Base-by-base conservation (phyloP, 2,888 invertebrate genomes). In the Perizoma affinitatum region DNA sequence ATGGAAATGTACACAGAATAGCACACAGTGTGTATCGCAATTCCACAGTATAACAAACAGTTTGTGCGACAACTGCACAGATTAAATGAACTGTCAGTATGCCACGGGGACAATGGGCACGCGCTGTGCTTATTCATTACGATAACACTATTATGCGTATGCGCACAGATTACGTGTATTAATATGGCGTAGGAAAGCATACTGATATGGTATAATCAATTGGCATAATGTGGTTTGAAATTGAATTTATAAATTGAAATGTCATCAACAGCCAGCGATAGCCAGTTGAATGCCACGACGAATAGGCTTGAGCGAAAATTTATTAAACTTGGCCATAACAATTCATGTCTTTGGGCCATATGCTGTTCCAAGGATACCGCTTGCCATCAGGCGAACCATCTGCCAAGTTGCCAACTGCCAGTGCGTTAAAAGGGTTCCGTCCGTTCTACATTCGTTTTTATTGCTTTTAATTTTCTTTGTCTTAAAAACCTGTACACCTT, bases 401-500 rank as follows among this genome's bases (percentile, higher is more conserved):
- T 38, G 40, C 41, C 41, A 49, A 11, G 10, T 47, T 22, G 47
- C 36, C 36, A 48, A 38, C 35, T 47, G 35, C n/a, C 4, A 36
- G 36, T 38, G 6, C 11, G 11, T 38, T 6, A 5, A 50, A 9
- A 11, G 38, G 48, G 40, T 22, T 22, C 22, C 22, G 22, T 22
- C 22, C 22, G 22, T 22, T 22, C 22, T 22, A 22, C 22, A 22
- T 22, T 22, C 22, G 22, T 22, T 22, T 22, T 22, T 22, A 22
- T 43, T 10, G 7, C 52, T 44, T 10, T 52, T 34, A n/a, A 22
- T 33, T 49, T 38, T 38, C 6, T 40, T 51, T 42, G 34, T 51
- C 51, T 51, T 51, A 34, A 11, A 49, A 53, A 53, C 56, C 45
- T 42, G 47, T 34, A 51, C 54, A 58, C 58, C 58, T 62, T 61